Evolutionary conservation across 2,113 vertebrate genomes (phyloP).

Genomic region (Sakesphorus luctuosus): DNA sequence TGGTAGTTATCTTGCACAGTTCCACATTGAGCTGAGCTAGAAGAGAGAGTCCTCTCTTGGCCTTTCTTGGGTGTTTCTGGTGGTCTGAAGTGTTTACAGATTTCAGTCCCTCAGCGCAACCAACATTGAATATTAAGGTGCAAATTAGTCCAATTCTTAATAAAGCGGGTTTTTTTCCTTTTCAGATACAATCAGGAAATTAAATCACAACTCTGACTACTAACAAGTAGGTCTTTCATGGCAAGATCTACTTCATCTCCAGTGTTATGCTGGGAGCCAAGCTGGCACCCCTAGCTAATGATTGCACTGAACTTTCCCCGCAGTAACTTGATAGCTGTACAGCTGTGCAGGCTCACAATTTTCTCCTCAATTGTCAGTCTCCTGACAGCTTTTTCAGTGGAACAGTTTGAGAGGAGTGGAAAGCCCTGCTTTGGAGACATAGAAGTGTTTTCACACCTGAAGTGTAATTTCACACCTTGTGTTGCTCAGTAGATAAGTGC

Average conservation of each 20-base stretch:
- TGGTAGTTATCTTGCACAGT: neutral
- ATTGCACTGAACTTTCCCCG: slow-evolving; percentile 8
- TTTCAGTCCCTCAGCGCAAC: neutral
- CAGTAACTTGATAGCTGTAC: slow-evolving; percentile 16
- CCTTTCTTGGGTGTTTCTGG: neutral
- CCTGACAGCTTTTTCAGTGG: slow-evolving; percentile 71
- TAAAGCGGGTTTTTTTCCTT: neutral
- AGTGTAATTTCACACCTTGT: slow-evolving; percentile 81
- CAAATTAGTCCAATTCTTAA: neutral
- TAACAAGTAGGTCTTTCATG: slow-evolving; percentile 9
- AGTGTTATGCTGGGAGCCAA: neutral
- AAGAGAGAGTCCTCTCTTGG: neutral
- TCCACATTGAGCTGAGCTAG: neutral
- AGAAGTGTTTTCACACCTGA: slow-evolving; percentile 80
- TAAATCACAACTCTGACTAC: neutral
- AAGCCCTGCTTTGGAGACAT: slow-evolving; percentile 73
- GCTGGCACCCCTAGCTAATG: neutral
- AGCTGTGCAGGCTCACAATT: slow-evolving; percentile 56
- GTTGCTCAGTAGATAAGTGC: slow-evolving; percentile 77
- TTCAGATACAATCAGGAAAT: slow-evolving; percentile 5
- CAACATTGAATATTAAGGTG: neutral
- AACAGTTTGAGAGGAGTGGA: slow-evolving; percentile 72
- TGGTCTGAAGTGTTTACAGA: neutral
- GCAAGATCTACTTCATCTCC: neutral
- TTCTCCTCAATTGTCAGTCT: slow-evolving; percentile 57